Evolutionary conservation across 2,888 invertebrate species (phyloP), one percentile per base, ranked within the genome.

Genomic region (Drosophila picticornis): DNA sequence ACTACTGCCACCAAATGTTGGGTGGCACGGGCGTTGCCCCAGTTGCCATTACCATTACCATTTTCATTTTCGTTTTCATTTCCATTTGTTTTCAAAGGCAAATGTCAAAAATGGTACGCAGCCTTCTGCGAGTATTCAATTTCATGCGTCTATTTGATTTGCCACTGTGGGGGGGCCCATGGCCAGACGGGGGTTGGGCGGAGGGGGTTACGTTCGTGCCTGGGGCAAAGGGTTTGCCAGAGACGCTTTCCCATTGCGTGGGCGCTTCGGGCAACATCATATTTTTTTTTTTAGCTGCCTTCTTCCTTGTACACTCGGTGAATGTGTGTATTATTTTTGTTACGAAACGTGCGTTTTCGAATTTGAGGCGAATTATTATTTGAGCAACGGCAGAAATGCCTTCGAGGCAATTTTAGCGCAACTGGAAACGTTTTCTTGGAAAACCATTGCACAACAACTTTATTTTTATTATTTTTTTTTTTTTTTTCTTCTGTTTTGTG

Each of bases 331-430:
- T 78, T 81, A 67, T 77, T 88, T 59, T 81, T 70, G 65, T 84
- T 83, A 75, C 53, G 79, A 79, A 88, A 90, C 88, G 88, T 88
- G 88, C 84, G 88, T 87, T 77, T 86, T 89, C 68, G 83, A 88
- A 84, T 86, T 86, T 76, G 68, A 80, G 71, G 86, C 89, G 87
- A 88, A 88, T 88, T 88, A 88, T 90, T 87, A 80, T 86, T 84
- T 81, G 77, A 77, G 71, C 51, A 68, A 51, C 53, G 64, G 22
- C 19, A 22, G 34, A 63, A 61, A 61, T 60, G 43, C 40, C 58
- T 68, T 31, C 43, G 11, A 50, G 75, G 64, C 68, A 64, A 59
- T 78, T 74, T 79, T 40, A 65, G 60, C 59, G 56, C 50, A 71
- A 80, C 66, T 29, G 81, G 63, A 68, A 71, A 67, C 72, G 75